These are phyloP conservation scores for Polietes domitor DNA, from an alignment of 2,888 invertebrate genomes.

Conservation along the genomic window DNA sequence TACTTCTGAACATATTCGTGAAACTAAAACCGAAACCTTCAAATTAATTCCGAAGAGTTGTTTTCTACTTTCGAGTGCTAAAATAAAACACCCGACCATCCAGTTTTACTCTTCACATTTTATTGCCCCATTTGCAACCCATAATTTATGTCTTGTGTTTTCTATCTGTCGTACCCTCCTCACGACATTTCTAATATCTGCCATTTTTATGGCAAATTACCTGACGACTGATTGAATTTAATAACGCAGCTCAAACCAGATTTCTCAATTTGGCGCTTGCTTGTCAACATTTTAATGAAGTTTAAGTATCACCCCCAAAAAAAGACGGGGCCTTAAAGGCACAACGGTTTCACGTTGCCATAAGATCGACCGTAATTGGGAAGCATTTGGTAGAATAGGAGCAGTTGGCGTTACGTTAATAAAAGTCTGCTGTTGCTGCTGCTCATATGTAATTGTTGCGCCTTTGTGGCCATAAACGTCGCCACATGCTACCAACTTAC, in stretches of 20 bases:
- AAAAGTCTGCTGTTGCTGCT: not conserved
- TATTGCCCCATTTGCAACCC: no score
- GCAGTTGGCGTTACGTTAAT: conserved; percentile 24
- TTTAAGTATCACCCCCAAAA: not conserved
- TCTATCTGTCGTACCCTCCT: no score
- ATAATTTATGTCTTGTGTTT: no score
- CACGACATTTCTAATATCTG: no score
- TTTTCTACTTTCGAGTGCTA: no score
- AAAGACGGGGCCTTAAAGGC: not conserved
- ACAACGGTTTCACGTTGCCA: not conserved
- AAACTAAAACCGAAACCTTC: no score
- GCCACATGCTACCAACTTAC: not conserved
- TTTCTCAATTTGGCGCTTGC: not conserved
- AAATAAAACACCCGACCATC: no score
- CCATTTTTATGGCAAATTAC: no score
- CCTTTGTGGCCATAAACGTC: conserved; percentile 2
- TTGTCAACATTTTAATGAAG: not conserved
- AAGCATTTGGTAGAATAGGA: not conserved
- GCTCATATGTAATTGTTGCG: conserved; percentile 1
- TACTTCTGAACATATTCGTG: no score
- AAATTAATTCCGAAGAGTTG: no score
- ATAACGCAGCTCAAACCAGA: not conserved
- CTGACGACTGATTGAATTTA: conserved; percentile 3
- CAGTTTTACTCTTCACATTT: no score
- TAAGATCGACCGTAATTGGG: not conserved